A percentile compares a stretch with the other conserved stretches of the same genome.
Evolutionary conservation across 2,888 invertebrate genomes (phyloP).

Genomic region (Rhopalosiphum nymphaeae): DNA sequence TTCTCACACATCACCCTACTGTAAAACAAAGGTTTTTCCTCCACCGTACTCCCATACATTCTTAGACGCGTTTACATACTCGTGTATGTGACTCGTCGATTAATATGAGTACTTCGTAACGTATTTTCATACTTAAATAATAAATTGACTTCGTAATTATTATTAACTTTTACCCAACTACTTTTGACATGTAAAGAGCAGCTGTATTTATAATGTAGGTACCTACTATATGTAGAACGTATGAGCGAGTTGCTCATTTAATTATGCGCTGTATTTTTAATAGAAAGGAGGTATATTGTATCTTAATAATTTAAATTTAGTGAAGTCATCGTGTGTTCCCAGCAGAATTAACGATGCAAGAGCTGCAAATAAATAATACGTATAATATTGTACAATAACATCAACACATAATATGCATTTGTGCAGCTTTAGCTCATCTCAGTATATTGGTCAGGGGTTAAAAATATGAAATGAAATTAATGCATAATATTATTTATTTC

Average conservation of each 20-base stretch:
- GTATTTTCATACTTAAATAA: background rate
- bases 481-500: background rate
- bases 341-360: background rate
- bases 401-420: background rate
- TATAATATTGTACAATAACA: background rate
- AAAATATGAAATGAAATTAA: background rate
- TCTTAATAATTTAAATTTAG: background rate
- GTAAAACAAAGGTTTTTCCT: background rate
- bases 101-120: background rate
- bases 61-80: background rate
- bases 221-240: background rate
- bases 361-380: background rate
- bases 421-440: background rate
- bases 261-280: background rate
- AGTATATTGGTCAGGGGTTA: background rate
- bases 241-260: background rate
- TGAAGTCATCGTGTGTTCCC: background rate
- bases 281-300: background rate
- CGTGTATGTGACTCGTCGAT: background rate
- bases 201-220: background rate
- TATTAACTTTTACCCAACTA: slow-evolving; percentile 25
- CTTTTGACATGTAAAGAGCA: background rate
- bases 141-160: background rate
- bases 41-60: background rate
- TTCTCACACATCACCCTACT: background rate